Percentiles rank a stretch among this genome's conserved stretches.
Conservation (phyloP, 1,140 invertebrate genomes). For the Aphis gossypii region DNA sequence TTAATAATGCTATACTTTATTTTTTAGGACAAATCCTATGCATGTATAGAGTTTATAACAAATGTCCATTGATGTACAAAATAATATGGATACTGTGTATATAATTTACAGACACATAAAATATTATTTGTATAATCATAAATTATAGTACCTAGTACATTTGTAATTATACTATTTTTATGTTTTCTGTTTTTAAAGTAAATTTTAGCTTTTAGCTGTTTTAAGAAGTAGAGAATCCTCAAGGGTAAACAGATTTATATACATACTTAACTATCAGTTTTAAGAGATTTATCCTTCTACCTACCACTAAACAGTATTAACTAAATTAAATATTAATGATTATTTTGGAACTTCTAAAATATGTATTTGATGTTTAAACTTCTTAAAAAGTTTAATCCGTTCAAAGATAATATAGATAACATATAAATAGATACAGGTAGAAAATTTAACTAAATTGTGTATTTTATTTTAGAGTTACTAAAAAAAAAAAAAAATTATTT, state of each 20-base stretch:
- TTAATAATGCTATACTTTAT: no score
- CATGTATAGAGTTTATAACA: no score
- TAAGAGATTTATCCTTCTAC: background rate
- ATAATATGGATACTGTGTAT: no score
- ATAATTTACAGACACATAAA: no score
- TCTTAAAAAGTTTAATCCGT: conserved; percentile 1
- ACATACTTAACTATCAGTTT: background rate
- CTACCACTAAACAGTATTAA: background rate
- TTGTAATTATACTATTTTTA: background rate
- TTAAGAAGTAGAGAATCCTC: background rate
- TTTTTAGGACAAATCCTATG: no score
- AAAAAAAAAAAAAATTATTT: background rate
- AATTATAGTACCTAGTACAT: no score
- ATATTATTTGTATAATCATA: no score
- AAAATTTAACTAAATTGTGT: background rate
- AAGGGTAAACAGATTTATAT: background rate
- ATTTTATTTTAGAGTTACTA: background rate
- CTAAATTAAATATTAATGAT: background rate
- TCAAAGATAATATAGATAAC: background rate
- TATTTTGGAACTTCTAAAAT: background rate
- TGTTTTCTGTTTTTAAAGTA: background rate
- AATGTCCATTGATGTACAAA: no score
- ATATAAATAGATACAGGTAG: background rate
- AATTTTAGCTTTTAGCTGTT: background rate
- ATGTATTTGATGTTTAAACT: background rate